Base-by-base conservation (phyloP, 2,888 invertebrate genomes). In the Bibio marci region DNA sequence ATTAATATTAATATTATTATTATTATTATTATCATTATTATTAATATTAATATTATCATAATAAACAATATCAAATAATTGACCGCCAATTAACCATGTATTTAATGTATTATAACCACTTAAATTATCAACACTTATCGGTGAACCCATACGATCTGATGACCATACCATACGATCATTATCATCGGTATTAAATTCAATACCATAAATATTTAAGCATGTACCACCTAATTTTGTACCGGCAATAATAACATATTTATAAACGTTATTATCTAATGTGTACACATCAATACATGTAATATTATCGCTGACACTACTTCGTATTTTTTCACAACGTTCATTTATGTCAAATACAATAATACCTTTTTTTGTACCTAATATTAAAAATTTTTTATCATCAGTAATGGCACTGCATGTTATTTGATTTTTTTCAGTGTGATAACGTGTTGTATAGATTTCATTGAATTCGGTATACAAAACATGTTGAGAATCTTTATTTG, bases 331-430 rank as follows among this genome's bases (percentile, higher is more conserved):
- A 2, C 45, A 40, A 3, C 47, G 48, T 3, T 43, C 44, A 2
- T 42, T 41, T 1, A 53, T 43, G 40, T 60, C 54, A 25, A 54
- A 55, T 1, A 62, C 52, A 11, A 56, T 49, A 1, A 62, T 43
- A 5, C 61, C 61, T 18, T 48, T 48, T n/a, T 49, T 49, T 12
- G 62, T 59, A 14, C 61, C 63, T 39, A 62, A 45, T 14, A 59
- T 49, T 10, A 62, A 43, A 43, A 54, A 59, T 32, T 49, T 45
- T 1, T 49, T 49, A 36, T 57, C 56, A 3, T 45, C 47, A 3
- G 59, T 52, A 6, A 55, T 41, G 39, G 51, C 51, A 11, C 55
- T 57, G 39, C 62, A 61, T 14, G 42, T 35, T 11, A 41, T 41
- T 26, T 12, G 25, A 28, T 39, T 37, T 18, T 38, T 30, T 2